phyloP scores from a whole-genome alignment of 2,888 invertebrate species.

The Tromatobia lineatoria region DNA sequence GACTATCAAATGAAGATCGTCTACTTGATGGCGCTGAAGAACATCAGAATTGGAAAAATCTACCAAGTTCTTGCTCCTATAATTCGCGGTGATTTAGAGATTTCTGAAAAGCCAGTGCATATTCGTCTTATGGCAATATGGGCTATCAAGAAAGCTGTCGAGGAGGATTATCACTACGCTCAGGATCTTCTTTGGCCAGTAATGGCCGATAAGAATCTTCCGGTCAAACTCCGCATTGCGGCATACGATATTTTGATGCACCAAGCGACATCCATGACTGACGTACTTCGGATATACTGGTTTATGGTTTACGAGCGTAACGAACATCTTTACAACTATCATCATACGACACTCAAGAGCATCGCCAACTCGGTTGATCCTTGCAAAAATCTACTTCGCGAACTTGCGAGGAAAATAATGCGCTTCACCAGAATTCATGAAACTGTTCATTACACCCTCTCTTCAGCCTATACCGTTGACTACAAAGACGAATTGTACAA shows the following conservation, averaged over 20 bases:
- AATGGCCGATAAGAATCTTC: conserved; percentile 83
- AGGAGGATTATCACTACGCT: conserved; percentile 73
- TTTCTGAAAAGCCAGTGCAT: conserved; percentile 78
- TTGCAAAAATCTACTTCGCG: conserved; percentile 80
- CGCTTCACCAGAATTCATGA: conserved; percentile 79
- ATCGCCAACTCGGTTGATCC: conserved; percentile 84
- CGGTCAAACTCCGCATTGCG: conserved; percentile 84
- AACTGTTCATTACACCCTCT: conserved; percentile 75
- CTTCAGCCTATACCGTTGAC: conserved; percentile 82
- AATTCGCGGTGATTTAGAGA: conserved; percentile 80
- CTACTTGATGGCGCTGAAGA: conserved; percentile 85
- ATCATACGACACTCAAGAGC: conserved; percentile 85
- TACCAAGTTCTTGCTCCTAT: conserved; percentile 84
- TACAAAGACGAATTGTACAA: conserved; percentile 84
- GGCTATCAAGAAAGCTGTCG: conserved; percentile 80
- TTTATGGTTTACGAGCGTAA: conserved; percentile 85
- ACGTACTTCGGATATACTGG: conserved; percentile 85
- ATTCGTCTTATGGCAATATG: conserved; percentile 85
- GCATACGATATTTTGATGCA: conserved; percentile 85
- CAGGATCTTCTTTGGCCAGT: conserved; percentile 86
- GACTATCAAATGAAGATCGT: conserved; percentile 83
- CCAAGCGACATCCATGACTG: conserved; percentile 80
- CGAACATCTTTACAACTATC: conserved; percentile 85
- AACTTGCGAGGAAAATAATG: conserved; percentile 81
- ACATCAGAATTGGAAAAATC: conserved; percentile 84